Base-by-base conservation (phyloP, 1,140 invertebrate species). In the Proctacanthus coquilletti region DNA sequence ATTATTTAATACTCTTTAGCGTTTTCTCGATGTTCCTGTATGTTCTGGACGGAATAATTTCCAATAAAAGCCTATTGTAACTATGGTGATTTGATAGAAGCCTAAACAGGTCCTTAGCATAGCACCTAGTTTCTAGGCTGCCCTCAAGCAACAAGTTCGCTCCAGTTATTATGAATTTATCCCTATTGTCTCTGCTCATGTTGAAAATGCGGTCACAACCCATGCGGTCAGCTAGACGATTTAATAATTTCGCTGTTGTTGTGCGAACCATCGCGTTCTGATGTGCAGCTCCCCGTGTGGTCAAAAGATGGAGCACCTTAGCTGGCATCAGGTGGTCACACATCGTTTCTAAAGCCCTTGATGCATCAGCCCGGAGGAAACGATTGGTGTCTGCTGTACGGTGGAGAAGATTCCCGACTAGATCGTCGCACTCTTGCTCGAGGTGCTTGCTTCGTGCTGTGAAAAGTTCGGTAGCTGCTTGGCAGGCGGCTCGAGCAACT, bases 381-480 rank as follows among this genome's bases (percentile, higher is more conserved):
- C 79, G 78, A 58, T 93, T 94, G 2, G 86, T 93, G 52, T 96
- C 92, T 0, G 85, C 84, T 25, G 84, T 84, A 46, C 89, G 77
- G 42, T 84, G 77, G 13, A 97, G 62, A 18, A 97, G 59, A 5
- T 80, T 73, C 15, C 70, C 72, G 0, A 77, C 75, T 38, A 89
- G 71, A 46, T 88, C 84, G 49, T 96, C 92, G 14, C 87, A 59
- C 59, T 96, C 91, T 65, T 86, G 53, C 36, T 95, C 89, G 45
- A 92, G 69, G 11, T 64, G 66, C 43, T 75, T 77, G 35, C 71
- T 77, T 53, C 72, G 72, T 9, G 72, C 56, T 1, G 63, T 57
- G 56, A 91, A 93, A 42, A 94, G 53, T 36, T 89, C 76, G 1
- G 74, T 72, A 6, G 87, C 65, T 5, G 81, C 74, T 29, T 75